Evolutionary conservation across 2,888 invertebrate genomes (phyloP).

Genomic region (Phengaris arion): DNA sequence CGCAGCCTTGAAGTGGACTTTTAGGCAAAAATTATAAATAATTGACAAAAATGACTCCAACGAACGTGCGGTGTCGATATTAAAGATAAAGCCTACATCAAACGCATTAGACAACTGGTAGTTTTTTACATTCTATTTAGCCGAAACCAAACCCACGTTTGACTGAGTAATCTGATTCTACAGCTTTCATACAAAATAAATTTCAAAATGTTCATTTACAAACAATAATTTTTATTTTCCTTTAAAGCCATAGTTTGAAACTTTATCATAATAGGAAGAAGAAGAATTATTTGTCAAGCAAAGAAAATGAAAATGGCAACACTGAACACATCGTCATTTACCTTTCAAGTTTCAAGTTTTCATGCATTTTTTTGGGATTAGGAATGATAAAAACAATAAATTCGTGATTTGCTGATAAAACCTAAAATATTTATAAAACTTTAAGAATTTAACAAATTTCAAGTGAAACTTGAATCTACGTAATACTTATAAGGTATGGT

Average conservation of each 20-base stretch:
- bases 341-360: conserved; percentile 43
- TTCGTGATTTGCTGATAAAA: conserved; percentile 4
- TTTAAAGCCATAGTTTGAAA: neutral
- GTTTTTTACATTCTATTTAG: too few species aligned
- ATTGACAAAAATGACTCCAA: too few species aligned
- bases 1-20: too few species aligned
- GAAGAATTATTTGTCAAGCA: neutral
- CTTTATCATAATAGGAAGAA: neutral
- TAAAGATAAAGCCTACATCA: too few species aligned
- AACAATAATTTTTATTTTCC: too few species aligned
- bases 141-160: too few species aligned
- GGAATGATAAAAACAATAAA: conserved; percentile 2
- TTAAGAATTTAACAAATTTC: neutral
- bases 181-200: too few species aligned
- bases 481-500: conserved; percentile 32
- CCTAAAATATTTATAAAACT: neutral
- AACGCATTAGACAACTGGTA: too few species aligned
- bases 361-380: conserved; percentile 55
- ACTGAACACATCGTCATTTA: conserved; percentile 42
- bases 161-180: too few species aligned
- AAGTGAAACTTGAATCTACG: neutral
- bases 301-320: neutral
- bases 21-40: too few species aligned
- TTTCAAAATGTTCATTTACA: too few species aligned
- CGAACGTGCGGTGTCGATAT: too few species aligned